Conservation (phyloP, 1,140 invertebrate genomes). For the Drosophila aff. region DNA sequence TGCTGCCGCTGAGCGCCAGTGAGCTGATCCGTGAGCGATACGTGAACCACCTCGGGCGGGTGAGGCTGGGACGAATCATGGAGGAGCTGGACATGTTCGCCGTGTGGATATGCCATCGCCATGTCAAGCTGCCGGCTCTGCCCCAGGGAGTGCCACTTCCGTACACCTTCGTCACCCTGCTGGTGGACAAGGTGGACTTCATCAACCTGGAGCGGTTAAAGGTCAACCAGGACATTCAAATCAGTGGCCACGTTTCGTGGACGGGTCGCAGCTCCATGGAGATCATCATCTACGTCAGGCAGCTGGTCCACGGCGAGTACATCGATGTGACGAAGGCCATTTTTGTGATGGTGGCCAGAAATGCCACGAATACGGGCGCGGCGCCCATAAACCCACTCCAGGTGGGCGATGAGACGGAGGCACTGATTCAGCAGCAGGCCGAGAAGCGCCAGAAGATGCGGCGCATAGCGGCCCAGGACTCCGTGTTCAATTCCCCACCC, state of each 20-base stretch:
- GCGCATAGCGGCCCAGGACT: constrained; percentile 85
- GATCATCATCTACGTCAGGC: constrained; percentile 89
- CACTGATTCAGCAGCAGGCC: constrained; percentile 86
- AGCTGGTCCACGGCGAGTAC: constrained; percentile 87
- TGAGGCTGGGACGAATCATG: constrained; percentile 90
- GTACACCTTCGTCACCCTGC: constrained; percentile 90
- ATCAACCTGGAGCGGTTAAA: constrained; percentile 84
- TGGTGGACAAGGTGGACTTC: constrained; percentile 91
- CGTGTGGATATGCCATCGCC: constrained; percentile 89
- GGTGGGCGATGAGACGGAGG: constrained; percentile 87
- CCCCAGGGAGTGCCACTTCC: constrained; percentile 86
- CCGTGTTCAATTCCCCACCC: constrained; percentile 88
- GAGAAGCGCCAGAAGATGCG: constrained; percentile 86
- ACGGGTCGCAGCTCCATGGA: constrained; percentile 91
- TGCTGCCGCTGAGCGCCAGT: constrained; percentile 89
- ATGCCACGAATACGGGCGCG: constrained; percentile 88
- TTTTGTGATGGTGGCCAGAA: constrained; percentile 91
- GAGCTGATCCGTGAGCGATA: constrained; percentile 88
- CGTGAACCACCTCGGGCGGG: constrained; percentile 87
- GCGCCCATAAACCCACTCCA: constrained; percentile 89
- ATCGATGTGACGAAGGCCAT: constrained; percentile 88
- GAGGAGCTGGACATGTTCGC: constrained; percentile 94
- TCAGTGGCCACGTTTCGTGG: constrained; percentile 91
- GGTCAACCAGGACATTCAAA: constrained; percentile 88
- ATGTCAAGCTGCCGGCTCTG: constrained; percentile 88